Percentiles rank a stretch among this genome's conserved stretches.
These are phyloP conservation scores for Lineus longissimus DNA, from an alignment of 1,140 invertebrate genomes.

Conservation along the genomic window DNA sequence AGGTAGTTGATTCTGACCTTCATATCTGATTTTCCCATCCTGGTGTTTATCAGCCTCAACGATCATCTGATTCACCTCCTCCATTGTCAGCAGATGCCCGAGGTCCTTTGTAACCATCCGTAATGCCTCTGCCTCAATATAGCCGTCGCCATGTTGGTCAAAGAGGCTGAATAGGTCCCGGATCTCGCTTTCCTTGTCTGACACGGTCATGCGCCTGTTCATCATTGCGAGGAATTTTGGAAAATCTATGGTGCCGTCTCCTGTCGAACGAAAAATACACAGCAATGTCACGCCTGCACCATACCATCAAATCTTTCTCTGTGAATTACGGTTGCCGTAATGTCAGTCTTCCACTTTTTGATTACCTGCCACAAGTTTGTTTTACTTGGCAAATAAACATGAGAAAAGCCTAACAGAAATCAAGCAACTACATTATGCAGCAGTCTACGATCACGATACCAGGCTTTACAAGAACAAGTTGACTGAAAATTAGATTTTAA, in stretches of 20 bases:
- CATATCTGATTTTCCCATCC: slow-evolving; percentile 57
- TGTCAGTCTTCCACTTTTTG: too few relatives aligned
- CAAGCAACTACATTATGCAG: too few relatives aligned
- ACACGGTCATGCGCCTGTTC: slow-evolving; percentile 98
- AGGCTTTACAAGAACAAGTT: too few relatives aligned
- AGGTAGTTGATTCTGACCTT: slow-evolving; percentile 67
- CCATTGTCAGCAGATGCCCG: slow-evolving; percentile 80
- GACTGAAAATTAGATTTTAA: too few relatives aligned
- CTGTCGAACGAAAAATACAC: too few relatives aligned
- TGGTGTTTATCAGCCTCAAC: slow-evolving; percentile 83
- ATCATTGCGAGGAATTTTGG: slow-evolving; percentile 91
- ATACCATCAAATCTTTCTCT: too few relatives aligned
- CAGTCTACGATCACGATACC: too few relatives aligned
- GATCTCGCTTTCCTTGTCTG: slow-evolving; percentile 97
- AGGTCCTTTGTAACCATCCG: slow-evolving; percentile 81
- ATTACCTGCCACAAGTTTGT: too few relatives aligned
- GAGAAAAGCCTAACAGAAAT: too few relatives aligned
- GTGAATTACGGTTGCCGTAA: too few relatives aligned
- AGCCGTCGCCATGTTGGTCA: slow-evolving; percentile 95
- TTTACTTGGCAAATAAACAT: too few relatives aligned
- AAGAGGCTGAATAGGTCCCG: slow-evolving; percentile 97
- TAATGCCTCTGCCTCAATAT: slow-evolving; percentile 30
- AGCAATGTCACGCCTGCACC: too few relatives aligned
- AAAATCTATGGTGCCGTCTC: slow-evolving; percentile 97
- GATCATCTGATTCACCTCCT: slow-evolving; percentile 92